Evolutionary conservation across 37 sponge, comb jelly and placozoan species (phyloP).

Genomic region (Diacarnus erythraeanus): DNA sequence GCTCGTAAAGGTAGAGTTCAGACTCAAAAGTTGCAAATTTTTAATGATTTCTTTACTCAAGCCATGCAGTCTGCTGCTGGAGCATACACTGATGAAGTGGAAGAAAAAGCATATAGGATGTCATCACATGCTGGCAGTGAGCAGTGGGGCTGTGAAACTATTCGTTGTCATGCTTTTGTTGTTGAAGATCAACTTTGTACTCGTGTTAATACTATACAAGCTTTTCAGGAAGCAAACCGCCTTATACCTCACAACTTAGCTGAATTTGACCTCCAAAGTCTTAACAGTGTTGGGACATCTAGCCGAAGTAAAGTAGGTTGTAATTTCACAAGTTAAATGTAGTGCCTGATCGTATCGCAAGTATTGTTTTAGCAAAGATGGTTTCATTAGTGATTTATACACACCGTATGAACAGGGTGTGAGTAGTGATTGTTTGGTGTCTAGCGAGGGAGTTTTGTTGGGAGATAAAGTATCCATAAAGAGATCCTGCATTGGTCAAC

Average conservation of each 20-base stretch:
- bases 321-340: too few relatives aligned
- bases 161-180: slow-evolving; percentile 66
- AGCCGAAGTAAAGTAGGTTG: background rate
- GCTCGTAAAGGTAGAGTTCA: too few relatives aligned
- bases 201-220: slow-evolving; percentile 63
- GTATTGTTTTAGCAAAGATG: too few relatives aligned
- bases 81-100: slow-evolving; percentile 28
- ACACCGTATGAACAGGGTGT: too few relatives aligned
- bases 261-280: background rate
- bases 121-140: slow-evolving; percentile 53
- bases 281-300: background rate
- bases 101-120: slow-evolving; percentile 41
- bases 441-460: slow-evolving; percentile 38
- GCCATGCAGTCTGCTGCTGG: slow-evolving; percentile 19
- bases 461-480: slow-evolving; percentile 75
- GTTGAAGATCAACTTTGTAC: slow-evolving; percentile 42
- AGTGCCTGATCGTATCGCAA: too few relatives aligned
- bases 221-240: slow-evolving; percentile 67
- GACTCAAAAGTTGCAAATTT: too few relatives aligned
- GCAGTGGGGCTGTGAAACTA: background rate
- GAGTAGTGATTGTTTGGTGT: slow-evolving; percentile 67
- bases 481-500: slow-evolving; percentile 63
- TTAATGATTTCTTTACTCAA: background rate
- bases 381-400: too few relatives aligned
- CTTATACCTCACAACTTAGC: slow-evolving; percentile 30